Percentiles rank a stretch among this genome's conserved stretches.
phyloP scores from a whole-genome alignment of 2,113 vertebrate genomes.

The Actenoides hombroni region DNA sequence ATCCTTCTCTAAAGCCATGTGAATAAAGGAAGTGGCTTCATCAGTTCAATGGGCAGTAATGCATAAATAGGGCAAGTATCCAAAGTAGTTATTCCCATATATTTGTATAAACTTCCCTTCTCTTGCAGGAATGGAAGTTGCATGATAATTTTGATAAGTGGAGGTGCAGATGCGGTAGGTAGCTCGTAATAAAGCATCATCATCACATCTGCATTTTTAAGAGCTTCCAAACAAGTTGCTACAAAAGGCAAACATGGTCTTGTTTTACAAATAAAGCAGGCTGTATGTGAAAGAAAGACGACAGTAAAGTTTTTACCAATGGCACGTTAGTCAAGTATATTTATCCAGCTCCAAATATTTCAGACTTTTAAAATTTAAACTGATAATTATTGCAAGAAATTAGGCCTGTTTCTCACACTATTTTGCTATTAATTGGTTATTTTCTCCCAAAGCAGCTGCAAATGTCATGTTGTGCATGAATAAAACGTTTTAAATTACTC shows the following conservation, averaged over 20 bases:
- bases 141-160: constrained; percentile 34
- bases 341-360: neutral
- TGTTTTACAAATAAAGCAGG: neutral
- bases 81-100: neutral
- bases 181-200: neutral
- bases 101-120: constrained; percentile 3
- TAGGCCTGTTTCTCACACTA: neutral
- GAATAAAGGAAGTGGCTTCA: neutral
- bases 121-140: neutral
- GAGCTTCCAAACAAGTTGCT: constrained; percentile 9
- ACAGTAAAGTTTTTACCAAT: neutral
- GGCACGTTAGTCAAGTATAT: neutral
- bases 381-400: neutral
- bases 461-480: neutral
- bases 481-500: neutral
- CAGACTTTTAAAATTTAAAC: neutral
- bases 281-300: neutral
- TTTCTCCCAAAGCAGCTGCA: neutral
- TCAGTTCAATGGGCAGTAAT: neutral
- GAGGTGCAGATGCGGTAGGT: neutral
- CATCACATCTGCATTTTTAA: neutral
- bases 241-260: neutral
- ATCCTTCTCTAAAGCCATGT: neutral
- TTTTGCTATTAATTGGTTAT: neutral
- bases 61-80: neutral